Evolutionary conservation across 2,888 invertebrate species (phyloP).

Genomic region (Drosophila longiperda): DNA sequence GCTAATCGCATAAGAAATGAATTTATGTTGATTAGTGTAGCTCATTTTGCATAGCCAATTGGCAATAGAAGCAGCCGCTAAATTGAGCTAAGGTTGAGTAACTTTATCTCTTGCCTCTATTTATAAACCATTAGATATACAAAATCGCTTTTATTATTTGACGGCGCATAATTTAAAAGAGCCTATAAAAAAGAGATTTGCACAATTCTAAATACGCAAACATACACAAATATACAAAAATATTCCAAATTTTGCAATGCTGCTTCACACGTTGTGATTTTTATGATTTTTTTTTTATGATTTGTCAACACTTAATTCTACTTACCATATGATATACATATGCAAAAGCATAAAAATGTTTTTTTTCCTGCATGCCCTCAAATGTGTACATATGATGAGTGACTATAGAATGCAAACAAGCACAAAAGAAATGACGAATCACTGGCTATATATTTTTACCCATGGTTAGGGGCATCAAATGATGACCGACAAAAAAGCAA

Average conservation of each 20-base stretch:
- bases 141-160: slow-evolving; percentile 45
- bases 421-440: slow-evolving; percentile 34
- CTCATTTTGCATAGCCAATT: slow-evolving; percentile 52
- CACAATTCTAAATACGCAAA: slow-evolving; percentile 63
- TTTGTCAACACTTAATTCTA: slow-evolving; percentile 50
- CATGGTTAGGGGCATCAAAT: slow-evolving; percentile 26
- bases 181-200: slow-evolving; percentile 73
- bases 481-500: slow-evolving; percentile 36
- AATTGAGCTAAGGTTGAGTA: slow-evolving; percentile 56
- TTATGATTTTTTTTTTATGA: slow-evolving; percentile 18
- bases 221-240: background rate
- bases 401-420: background rate
- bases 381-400: background rate
- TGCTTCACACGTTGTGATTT: slow-evolving; percentile 53
- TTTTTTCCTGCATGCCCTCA: slow-evolving; percentile 16
- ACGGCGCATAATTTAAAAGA: slow-evolving; percentile 58
- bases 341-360: background rate
- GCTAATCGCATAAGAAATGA: background rate
- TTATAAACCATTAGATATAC: slow-evolving; percentile 45
- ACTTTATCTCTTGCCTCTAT: slow-evolving; percentile 42
- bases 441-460: slow-evolving; percentile 18
- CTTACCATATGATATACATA: slow-evolving; percentile 27
- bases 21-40: slow-evolving; percentile 28
- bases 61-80: slow-evolving; percentile 43
- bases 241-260: slow-evolving; percentile 36